Conservation (phyloP, 1,140 invertebrate species). For the Mactra quadrangularis region DNA sequence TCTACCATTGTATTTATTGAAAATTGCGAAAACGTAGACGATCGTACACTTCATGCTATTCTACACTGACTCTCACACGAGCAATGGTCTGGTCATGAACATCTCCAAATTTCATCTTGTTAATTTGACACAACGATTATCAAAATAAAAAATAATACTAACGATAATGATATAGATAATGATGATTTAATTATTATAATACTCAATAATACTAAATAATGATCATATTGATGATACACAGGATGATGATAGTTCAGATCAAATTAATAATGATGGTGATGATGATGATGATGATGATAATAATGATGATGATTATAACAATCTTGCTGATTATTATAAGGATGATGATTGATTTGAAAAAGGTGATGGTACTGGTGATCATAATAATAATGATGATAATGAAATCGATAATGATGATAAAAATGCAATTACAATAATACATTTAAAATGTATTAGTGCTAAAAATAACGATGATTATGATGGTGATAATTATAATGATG, state of each 20-base stretch:
- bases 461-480: slow-evolving; percentile 20
- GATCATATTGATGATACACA: background rate
- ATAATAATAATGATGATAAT: slow-evolving; percentile 42
- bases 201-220: too few relatives aligned
- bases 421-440: background rate
- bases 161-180: background rate
- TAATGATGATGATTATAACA: slow-evolving; percentile 23
- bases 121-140: too few relatives aligned
- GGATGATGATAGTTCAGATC: background rate
- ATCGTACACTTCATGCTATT: background rate
- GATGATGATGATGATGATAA: slow-evolving; percentile 26
- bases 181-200: background rate
- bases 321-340: slow-evolving; percentile 24
- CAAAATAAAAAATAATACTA: background rate
- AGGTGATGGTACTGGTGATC: slow-evolving; percentile 30
- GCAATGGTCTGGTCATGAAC: background rate
- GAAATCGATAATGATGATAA: slow-evolving; percentile 42
- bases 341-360: slow-evolving; percentile 17
- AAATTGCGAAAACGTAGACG: too few relatives aligned
- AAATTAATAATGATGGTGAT: slow-evolving; percentile 9
- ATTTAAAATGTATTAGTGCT: slow-evolving; percentile 7
- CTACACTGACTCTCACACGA: background rate
- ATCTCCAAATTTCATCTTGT: background rate
- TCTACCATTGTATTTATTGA: too few relatives aligned
- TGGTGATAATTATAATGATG: slow-evolving; percentile 26